Percentiles rank a stretch among this genome's conserved stretches.
These are phyloP conservation scores for Vombatus ursinus DNA, from an alignment of 2,113 vertebrate genomes.

Conservation along the genomic window DNA sequence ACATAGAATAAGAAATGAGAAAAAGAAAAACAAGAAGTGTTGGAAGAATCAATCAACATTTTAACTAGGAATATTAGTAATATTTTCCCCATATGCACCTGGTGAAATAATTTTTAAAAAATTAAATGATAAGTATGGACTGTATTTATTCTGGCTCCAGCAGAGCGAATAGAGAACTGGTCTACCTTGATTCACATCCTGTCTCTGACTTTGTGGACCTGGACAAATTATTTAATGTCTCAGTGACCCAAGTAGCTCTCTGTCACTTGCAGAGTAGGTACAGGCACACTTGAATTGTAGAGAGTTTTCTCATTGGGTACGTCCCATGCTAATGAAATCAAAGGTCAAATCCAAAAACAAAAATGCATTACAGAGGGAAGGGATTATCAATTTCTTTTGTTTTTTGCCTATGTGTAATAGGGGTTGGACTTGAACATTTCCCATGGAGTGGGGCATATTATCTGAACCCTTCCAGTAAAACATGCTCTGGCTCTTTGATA, in stretches of 20 bases:
- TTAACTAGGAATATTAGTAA: neutral
- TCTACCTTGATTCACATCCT: neutral
- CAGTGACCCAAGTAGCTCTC: neutral
- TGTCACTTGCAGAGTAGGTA: neutral
- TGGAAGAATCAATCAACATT: neutral
- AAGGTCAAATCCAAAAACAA: neutral
- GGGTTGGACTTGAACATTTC: neutral
- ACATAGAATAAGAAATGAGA: neutral
- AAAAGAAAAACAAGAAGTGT: constrained; percentile 32
- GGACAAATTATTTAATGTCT: neutral
- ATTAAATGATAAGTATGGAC: neutral
- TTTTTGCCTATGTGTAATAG: neutral
- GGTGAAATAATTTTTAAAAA: constrained; percentile 41
- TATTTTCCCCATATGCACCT: constrained; percentile 14
- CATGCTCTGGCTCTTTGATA: neutral
- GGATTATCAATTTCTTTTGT: neutral
- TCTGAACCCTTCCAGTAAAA: neutral
- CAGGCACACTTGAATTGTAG: neutral
- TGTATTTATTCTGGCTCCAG: neutral
- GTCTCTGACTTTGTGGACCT: neutral
- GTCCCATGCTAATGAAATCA: neutral
- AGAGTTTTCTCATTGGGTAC: neutral
- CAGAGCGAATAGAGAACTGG: neutral
- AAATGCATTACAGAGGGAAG: neutral
- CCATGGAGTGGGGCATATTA: neutral